Evolutionary conservation across 2,888 invertebrate species (phyloP).

Genomic region (Carabus problematicus): DNA sequence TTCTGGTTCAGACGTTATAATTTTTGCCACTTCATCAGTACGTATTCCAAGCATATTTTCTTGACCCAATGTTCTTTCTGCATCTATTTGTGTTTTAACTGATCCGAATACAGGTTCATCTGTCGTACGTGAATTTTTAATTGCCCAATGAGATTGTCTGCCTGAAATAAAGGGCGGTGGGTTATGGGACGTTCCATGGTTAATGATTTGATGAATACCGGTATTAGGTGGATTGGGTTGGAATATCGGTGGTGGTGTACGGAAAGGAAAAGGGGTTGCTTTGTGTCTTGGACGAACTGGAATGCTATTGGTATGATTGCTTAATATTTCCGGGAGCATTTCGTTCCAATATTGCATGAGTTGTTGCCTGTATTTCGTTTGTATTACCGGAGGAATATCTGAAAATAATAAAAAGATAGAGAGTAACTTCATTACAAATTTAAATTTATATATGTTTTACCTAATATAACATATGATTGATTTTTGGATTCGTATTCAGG

Average conservation of each 20-base stretch:
- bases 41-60: slow-evolving; percentile 51
- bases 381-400: slow-evolving; percentile 80
- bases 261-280: slow-evolving; percentile 4
- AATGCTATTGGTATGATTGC: slow-evolving; percentile 58
- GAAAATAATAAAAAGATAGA: slow-evolving; percentile 48
- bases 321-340: slow-evolving; percentile 76
- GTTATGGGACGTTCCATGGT: slow-evolving; percentile 50
- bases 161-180: slow-evolving; percentile 49
- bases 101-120: slow-evolving; percentile 44
- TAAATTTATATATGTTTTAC: slow-evolving; percentile 59
- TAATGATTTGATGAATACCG: slow-evolving; percentile 2
- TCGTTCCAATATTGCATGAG: slow-evolving; percentile 88
- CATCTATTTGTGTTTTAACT: slow-evolving; percentile 43
- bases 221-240: slow-evolving; percentile 21
- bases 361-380: slow-evolving; percentile 77
- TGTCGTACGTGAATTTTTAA: slow-evolving; percentile 47
- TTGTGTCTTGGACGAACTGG: slow-evolving; percentile 31
- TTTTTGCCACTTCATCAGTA: slow-evolving; percentile 50
- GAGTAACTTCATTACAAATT: not conserved
- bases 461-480: slow-evolving; percentile 80
- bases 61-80: slow-evolving; percentile 46
- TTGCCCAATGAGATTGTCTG: slow-evolving; percentile 45
- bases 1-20: slow-evolving; percentile 57
- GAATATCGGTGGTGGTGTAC: slow-evolving; percentile 36
- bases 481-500: slow-evolving; percentile 78